These are phyloP conservation scores for Axinella damicornis DNA, from an alignment of 37 sponge, comb jelly and placozoan genomes.

Conservation along the genomic window DNA sequence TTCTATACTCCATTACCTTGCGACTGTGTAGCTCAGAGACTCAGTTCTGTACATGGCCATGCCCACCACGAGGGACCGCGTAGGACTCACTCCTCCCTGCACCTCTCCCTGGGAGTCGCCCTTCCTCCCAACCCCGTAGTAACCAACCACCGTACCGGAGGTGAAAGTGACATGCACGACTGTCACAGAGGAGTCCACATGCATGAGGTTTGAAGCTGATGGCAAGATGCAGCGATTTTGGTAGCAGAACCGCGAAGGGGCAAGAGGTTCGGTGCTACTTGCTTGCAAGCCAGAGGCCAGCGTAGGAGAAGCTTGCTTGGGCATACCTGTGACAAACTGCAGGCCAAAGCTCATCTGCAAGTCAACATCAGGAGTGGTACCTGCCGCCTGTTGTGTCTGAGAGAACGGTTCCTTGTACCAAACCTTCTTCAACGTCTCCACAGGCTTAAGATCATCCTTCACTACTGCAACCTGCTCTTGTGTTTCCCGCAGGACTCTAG, in stretches of 20 bases:
- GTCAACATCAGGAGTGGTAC: not conserved
- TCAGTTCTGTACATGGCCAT: conserved; percentile 43
- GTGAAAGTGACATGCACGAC: conserved; percentile 10
- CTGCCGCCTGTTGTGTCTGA: not conserved
- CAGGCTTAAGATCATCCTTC: not conserved
- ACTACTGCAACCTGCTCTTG: not conserved
- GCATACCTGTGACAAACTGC: conserved; percentile 38
- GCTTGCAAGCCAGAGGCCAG: not conserved
- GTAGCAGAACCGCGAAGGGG: not conserved
- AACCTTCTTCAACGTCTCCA: not conserved
- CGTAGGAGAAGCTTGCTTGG: not conserved
- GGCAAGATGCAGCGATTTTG: conserved; percentile 36
- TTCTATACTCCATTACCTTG: too few relatives aligned
- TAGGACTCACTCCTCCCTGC: not conserved
- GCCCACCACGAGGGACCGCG: not conserved
- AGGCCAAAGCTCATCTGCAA: not conserved
- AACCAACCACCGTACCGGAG: conserved; percentile 48
- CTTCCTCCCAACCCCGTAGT: conserved; percentile 10
- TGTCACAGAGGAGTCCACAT: not conserved
- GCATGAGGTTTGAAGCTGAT: not conserved
- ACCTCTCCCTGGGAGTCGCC: not conserved
- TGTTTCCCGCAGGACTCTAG: not conserved
- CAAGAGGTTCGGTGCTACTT: not conserved
- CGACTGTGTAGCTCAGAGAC: conserved; percentile 3
- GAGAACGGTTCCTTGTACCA: conserved; percentile 46